These are phyloP conservation scores for Alentia gelatinosa DNA, from an alignment of 2,888 invertebrate species.

Conservation along the genomic window DNA sequence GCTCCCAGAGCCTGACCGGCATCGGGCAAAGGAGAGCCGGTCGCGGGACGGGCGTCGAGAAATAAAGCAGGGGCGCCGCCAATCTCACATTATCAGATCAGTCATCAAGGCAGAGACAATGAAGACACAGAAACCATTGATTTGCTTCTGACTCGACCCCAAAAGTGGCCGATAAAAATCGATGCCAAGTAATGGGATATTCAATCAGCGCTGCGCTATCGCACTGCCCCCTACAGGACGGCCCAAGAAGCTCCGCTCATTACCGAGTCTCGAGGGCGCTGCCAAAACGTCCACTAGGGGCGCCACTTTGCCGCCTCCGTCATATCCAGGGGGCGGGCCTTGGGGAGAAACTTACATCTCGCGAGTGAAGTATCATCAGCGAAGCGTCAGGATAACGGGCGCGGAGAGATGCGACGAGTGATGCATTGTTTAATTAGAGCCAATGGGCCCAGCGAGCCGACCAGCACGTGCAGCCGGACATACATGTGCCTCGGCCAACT, in stretches of 20 bases:
- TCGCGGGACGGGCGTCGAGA: background rate
- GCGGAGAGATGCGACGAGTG: background rate
- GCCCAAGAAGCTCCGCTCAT: background rate
- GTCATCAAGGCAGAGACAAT: background rate
- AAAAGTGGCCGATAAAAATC: background rate
- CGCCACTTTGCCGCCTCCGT: background rate
- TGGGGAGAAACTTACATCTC: no score
- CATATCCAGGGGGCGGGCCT: no score
- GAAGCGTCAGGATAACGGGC: no score
- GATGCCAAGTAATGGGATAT: background rate
- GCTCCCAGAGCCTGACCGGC: background rate
- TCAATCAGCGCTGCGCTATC: background rate
- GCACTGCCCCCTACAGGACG: background rate
- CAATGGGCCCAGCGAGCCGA: background rate
- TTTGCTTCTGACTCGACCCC: slow-evolving; percentile 3
- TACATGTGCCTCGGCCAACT: no score
- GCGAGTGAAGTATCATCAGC: no score
- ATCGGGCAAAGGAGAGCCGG: background rate
- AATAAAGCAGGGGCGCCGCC: background rate
- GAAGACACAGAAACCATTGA: background rate
- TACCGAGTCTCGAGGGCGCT: background rate
- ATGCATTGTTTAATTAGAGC: slow-evolving; percentile 17
- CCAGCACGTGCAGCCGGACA: no score
- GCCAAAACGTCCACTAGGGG: background rate
- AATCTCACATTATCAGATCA: background rate